phyloP scores from a whole-genome alignment of 2,888 invertebrate species.

The Salpingus planirostris region DNA sequence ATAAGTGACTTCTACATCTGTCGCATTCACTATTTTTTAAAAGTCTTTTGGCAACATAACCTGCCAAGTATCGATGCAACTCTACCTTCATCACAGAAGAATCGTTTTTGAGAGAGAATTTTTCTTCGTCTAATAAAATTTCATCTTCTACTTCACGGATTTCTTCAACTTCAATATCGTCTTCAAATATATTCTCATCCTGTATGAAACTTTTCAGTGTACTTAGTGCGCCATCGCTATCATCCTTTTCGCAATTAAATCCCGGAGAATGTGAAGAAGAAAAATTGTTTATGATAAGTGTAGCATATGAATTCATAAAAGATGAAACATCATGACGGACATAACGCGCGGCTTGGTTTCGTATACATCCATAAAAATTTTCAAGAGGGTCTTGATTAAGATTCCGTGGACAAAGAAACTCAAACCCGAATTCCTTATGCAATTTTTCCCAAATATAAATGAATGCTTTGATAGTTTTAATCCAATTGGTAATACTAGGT shows the following conservation, averaged over 20 bases:
- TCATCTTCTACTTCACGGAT: no score
- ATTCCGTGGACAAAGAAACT: slow-evolving; percentile 3
- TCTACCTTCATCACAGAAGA: no score
- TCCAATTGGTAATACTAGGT: slow-evolving; percentile 2
- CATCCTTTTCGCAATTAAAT: slow-evolving; percentile 7
- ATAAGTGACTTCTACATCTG: no score
- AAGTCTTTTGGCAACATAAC: no score
- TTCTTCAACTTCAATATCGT: no score
- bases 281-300: slow-evolving; percentile 9
- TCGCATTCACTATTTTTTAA: no score
- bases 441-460: not conserved
- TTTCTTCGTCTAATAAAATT: no score
- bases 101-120: no score
- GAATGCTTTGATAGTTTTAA: not conserved
- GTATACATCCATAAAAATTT: slow-evolving; percentile 8
- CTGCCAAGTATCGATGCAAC: no score
- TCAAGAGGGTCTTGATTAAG: slow-evolving; percentile 7
- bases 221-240: not conserved
- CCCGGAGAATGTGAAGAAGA: slow-evolving; percentile 5
- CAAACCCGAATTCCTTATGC: not conserved
- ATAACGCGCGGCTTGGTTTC: slow-evolving; percentile 7
- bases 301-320: slow-evolving; percentile 6
- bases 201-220: not conserved
- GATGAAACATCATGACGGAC: slow-evolving; percentile 2
- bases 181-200: no score